These are phyloP conservation scores for Sitta europaea DNA, from an alignment of 2,113 vertebrate genomes.

Conservation along the genomic window DNA sequence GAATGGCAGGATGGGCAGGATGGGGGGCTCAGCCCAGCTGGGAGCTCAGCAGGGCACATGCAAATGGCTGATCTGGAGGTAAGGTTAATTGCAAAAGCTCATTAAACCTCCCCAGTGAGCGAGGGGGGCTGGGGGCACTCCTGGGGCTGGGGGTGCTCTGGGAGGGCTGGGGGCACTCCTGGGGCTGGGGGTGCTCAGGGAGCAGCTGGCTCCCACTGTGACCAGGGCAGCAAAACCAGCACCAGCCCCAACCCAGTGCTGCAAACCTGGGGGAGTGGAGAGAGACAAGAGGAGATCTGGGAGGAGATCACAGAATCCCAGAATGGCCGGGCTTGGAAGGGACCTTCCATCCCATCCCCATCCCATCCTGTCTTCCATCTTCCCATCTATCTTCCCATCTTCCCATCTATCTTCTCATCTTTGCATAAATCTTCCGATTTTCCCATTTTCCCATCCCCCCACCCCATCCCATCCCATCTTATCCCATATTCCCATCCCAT, in stretches of 20 bases:
- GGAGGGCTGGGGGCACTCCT: too few species aligned
- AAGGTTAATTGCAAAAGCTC: not conserved
- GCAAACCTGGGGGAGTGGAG: not conserved
- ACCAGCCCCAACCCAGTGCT: not conserved
- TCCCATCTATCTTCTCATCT: too few species aligned
- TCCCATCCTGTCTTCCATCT: too few species aligned
- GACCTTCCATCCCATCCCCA: not conserved
- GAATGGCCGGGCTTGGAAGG: not conserved
- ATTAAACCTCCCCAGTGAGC: not conserved
- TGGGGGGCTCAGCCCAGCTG: not conserved
- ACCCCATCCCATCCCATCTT: too few species aligned
- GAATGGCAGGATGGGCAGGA: too few species aligned
- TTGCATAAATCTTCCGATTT: too few species aligned
- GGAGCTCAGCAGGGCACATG: not conserved
- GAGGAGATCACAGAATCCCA: not conserved
- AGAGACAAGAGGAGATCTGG: fast-evolving
- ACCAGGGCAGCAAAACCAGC: too few species aligned
- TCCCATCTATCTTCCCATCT: too few species aligned
- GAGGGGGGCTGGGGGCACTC: not conserved
- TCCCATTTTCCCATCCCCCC: too few species aligned
- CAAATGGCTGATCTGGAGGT: not conserved
- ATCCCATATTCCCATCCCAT: too few species aligned
- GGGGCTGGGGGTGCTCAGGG: not conserved
- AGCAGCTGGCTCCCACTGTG: fast-evolving
- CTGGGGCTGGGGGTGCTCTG: too few species aligned